Conservation (phyloP, 2,888 invertebrate species). For the Nasonovia ribisnigri region DNA sequence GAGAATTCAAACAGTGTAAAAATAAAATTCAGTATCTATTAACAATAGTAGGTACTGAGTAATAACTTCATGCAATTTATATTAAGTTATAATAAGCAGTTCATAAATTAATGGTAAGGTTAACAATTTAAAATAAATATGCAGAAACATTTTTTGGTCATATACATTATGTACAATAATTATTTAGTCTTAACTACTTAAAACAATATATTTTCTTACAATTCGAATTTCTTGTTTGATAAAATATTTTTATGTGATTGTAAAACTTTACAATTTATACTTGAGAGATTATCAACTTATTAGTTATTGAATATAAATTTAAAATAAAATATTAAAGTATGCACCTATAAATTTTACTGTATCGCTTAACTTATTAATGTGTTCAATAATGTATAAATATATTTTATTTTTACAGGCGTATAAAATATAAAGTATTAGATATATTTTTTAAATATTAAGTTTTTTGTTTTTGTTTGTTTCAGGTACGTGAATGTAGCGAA, state of each 20-base stretch:
- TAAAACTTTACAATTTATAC: not conserved
- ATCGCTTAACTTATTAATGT: not conserved
- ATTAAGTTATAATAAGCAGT: not conserved
- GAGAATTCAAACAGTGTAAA: too few species aligned
- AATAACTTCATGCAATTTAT: too few species aligned
- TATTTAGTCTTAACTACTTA: not conserved
- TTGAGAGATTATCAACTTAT: not conserved
- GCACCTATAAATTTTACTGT: not conserved
- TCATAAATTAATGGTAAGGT: not conserved
- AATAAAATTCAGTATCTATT: too few species aligned
- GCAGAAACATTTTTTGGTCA: not conserved
- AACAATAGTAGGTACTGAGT: too few species aligned
- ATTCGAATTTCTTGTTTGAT: not conserved
- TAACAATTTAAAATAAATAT: too few species aligned
- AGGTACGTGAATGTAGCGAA: not conserved
- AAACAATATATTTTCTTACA: not conserved
- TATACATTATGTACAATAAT: not conserved
- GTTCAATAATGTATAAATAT: not conserved
- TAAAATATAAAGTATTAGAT: not conserved
- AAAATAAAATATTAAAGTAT: not conserved
- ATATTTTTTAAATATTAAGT: not conserved
- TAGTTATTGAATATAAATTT: not conserved
- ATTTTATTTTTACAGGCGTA: not conserved
- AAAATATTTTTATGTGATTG: not conserved
- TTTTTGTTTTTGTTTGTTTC: slow-evolving; percentile 11